Percentiles rank a stretch among this genome's conserved stretches.
Conservation (phyloP, 2,113 vertebrate genomes). For the Cebus imitator region DNA sequence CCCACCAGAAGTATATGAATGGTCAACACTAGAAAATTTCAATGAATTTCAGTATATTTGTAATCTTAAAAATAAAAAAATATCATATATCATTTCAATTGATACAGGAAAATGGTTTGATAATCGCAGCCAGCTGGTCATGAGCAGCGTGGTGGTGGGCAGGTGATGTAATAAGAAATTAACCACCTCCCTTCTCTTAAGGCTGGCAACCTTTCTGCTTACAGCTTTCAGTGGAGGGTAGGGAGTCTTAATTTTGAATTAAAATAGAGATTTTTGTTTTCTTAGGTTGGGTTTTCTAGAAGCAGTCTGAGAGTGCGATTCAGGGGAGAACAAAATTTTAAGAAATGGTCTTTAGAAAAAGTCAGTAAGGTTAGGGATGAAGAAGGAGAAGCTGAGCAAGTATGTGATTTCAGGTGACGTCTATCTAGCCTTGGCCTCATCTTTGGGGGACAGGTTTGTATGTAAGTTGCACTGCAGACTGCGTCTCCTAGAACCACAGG, state of each 20-base stretch:
- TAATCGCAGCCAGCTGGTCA: neutral
- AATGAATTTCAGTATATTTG: neutral
- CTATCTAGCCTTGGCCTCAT: neutral
- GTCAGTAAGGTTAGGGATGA: neutral
- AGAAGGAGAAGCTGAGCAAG: neutral
- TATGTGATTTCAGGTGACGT: neutral
- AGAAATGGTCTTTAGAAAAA: neutral
- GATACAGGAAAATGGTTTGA: neutral
- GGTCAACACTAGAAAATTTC: constrained; percentile 3
- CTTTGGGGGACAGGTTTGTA: neutral
- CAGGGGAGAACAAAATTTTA: neutral
- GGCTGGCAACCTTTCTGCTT: neutral
- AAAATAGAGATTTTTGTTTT: neutral
- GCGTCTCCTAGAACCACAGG: neutral
- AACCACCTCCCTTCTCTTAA: neutral
- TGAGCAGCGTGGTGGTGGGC: neutral
- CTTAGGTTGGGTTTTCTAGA: neutral
- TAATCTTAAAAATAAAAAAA: constrained; percentile 31
- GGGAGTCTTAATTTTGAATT: neutral
- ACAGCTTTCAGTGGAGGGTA: neutral
- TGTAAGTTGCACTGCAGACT: neutral
- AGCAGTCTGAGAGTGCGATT: neutral
- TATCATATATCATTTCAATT: neutral
- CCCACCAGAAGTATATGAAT: neutral
- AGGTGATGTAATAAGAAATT: neutral